Evolutionary conservation across 1,140 invertebrate genomes (phyloP).

Genomic region (Nixonia krombeini): DNA sequence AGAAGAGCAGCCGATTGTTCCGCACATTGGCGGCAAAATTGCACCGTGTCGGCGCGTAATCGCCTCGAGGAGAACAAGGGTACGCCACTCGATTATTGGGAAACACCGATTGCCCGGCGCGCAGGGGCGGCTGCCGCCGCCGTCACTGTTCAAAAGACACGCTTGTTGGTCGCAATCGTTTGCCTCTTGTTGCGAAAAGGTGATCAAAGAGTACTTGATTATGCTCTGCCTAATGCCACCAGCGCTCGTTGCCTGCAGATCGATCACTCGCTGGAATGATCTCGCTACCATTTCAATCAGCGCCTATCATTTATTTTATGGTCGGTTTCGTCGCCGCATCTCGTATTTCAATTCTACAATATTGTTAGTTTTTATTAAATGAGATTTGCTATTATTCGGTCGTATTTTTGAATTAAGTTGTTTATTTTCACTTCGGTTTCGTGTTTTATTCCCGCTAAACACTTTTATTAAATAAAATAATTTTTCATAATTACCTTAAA

Average conservation of each 20-base stretch:
- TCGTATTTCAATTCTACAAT: too few relatives aligned
- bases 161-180: conserved; percentile 41
- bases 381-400: too few relatives aligned
- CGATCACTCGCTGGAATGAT: not conserved
- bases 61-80: conserved; percentile 38
- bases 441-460: too few relatives aligned
- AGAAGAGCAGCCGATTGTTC: conserved; percentile 41
- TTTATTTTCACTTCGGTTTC: too few relatives aligned
- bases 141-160: conserved; percentile 44
- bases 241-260: not conserved
- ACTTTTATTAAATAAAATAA: too few relatives aligned
- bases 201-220: conserved; percentile 39
- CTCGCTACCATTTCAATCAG: conserved; percentile 1
- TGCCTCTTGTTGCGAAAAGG: conserved; percentile 33
- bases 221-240: conserved; percentile 6
- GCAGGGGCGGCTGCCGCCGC: conserved; percentile 19
- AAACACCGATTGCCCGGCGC: conserved; percentile 41
- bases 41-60: conserved; percentile 43
- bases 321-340: not conserved
- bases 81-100: conserved; percentile 45
- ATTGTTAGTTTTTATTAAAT: too few relatives aligned
- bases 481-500: too few relatives aligned
- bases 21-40: conserved; percentile 31
- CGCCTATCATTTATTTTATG: not conserved
- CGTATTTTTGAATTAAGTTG: too few relatives aligned